Base-by-base conservation (phyloP, 2,888 invertebrate genomes). In the Drosophila infuscata region DNA sequence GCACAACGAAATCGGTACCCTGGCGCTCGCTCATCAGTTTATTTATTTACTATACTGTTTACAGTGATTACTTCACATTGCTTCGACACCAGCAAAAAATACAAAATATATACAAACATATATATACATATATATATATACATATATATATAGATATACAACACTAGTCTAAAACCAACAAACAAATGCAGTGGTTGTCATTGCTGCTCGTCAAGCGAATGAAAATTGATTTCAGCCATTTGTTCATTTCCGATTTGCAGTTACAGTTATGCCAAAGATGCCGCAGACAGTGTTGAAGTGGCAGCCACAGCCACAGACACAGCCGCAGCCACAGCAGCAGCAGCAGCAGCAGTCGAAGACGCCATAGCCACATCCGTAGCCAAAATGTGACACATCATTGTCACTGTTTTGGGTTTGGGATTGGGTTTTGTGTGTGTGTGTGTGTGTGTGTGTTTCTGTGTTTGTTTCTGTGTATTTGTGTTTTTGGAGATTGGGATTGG, bases 41-140 rank as follows among this genome's bases (percentile, higher is more conserved):
- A 78, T 85, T 84, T 84, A 79, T 87, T 89, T 78, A 67, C 71
- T 74, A 73, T 70, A 70, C 76, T 79, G 72, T 71, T 82, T 77
- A 82, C 89, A 69, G 73, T 87, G 89, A 89, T 87, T 86, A 89
- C 84, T 87, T 84, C 88, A 89, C 87, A 71, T 71, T 69, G 59
- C 58, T 70, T 41, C 36, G 75, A 75, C 71, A 71, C n/a, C 46
- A 46, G 20, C 46, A 46, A 46, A 8, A 46, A 20, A 46, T 3
- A 1, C 6, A 11, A 43, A 38, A 36, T 33, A 3, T 33, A 11
- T 35, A 35, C 11, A 43, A 1, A 20, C 9, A 20, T 5, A 4
- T 15, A 36, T 1, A 35, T 35, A 35, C 3, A 17, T 20, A 9
- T 12, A 43, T 6, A 43, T 6, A 41, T 41, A 11, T 2, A 20